Evolutionary conservation across 2,888 invertebrate species (phyloP), one percentile per base, ranked within the genome.

Genomic region (Scaptodrosophila latifasciaeformis): DNA sequence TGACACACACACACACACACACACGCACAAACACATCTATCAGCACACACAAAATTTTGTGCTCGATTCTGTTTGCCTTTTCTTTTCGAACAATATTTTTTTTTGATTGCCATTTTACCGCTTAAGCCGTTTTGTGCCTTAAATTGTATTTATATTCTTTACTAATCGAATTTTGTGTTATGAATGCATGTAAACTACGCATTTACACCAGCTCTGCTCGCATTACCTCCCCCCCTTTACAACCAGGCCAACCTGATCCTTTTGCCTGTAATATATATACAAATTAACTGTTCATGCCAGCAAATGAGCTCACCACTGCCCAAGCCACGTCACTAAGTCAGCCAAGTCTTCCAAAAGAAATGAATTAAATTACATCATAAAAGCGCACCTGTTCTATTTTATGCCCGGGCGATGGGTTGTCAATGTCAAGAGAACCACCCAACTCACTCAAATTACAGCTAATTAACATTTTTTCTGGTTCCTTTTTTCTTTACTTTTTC

Each of bases 271-370:
- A 58, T 54, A 68, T 77, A 59, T 58, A 65, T 75, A 75, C 66
- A 75, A 72, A 72, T 72, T 64, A 72, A 78, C 78, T 75, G 76
- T 78, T 78, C 78, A 78, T 72, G 72, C 59, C 71, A 78, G 78
- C 75, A 78, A 68, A 78, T 72, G 72, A 72, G 75, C 71, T 68
- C 66, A 64, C 62, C 62, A 21, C 3, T 19, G 21, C 19, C 21
- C 5, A 40, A 2, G 21, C 2, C 9, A 19, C 15, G 18, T 17
- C 10, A 17, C 9, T 0, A 21, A 24, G 49, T 52, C 49, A 53
- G 56, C 39, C 59, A 54, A 15, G 13, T 7, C 27, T 46, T 29
- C 44, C 50, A 49, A 12, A 42, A 39, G 6, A 34, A 39, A 54
- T 64, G 59, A 42, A 45, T 2, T 31, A 54, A 45, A 72, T 76